Evolutionary conservation across 2,888 invertebrate species (phyloP).

Genomic region (Ectemnius continuus): DNA sequence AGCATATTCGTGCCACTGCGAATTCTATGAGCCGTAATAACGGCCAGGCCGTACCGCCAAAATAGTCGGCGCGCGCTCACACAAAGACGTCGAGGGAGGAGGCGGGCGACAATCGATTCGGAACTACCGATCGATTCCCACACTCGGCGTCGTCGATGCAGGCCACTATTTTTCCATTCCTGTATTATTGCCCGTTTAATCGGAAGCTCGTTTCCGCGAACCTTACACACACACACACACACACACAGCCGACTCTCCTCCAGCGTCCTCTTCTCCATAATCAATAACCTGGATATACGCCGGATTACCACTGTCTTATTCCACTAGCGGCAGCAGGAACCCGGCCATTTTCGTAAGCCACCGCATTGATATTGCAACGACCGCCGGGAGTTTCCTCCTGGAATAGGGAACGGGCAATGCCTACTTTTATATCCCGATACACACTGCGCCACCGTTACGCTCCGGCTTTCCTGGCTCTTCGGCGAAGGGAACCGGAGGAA

Average conservation of each 20-base stretch:
- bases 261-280: background rate
- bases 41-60: background rate
- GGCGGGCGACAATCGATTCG: no score
- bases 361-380: background rate
- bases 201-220: no score
- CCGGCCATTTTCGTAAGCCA: background rate
- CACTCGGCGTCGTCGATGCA: no score
- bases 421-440: slow-evolving; percentile 4
- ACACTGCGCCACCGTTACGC: background rate
- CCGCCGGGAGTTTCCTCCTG: background rate
- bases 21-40: slow-evolving; percentile 21
- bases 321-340: background rate
- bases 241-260: no score
- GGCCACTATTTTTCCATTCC: no score
- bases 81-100: background rate
- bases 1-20: slow-evolving; percentile 15
- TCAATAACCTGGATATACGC: background rate
- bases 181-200: no score
- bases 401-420: background rate
- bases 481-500: background rate
- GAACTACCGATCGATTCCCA: no score
- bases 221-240: no score
- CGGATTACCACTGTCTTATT: background rate
- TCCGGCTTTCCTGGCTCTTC: no score
- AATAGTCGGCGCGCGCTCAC: background rate